These are phyloP conservation scores for Heteropelma amictum DNA, from an alignment of 2,888 invertebrate genomes.

Conservation along the genomic window DNA sequence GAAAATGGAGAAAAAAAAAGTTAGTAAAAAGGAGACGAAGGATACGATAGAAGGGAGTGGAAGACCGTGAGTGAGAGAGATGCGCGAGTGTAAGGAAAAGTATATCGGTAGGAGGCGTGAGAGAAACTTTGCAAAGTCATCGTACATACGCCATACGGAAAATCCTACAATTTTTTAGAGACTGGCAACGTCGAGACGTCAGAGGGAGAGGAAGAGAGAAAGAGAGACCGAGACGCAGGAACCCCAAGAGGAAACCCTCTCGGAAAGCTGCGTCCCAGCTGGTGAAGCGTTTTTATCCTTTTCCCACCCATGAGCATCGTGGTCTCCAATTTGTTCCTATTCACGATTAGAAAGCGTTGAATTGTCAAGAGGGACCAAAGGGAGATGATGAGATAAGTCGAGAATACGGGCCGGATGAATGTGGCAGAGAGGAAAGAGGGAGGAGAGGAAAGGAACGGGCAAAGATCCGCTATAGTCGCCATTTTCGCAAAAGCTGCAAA, in stretches of 20 bases:
- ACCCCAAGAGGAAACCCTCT: conserved; percentile 13
- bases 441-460: conserved; percentile 13
- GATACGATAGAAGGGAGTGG: not conserved
- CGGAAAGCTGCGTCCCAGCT: not conserved
- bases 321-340: conserved; percentile 62
- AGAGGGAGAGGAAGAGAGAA: conserved; percentile 1
- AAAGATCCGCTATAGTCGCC: conserved; percentile 29
- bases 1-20: not conserved
- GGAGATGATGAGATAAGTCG: conserved; percentile 37
- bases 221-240: not conserved
- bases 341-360: conserved; percentile 63
- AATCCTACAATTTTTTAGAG: conserved; percentile 19
- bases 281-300: conserved; percentile 38
- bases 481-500: conserved; percentile 43
- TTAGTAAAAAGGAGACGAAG: not conserved
- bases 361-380: conserved; percentile 40
- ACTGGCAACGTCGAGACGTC: conserved; percentile 18
- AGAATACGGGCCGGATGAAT: conserved; percentile 15
- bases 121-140: conserved; percentile 36
- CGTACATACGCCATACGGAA: not conserved
- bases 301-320: conserved; percentile 33
- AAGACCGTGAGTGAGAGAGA: not conserved
- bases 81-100: conserved; percentile 18
- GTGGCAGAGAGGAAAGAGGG: conserved; percentile 25
- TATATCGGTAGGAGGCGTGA: conserved; percentile 39